A percentile compares a stretch with the other conserved stretches of the same genome.
phyloP scores from a whole-genome alignment of 2,113 vertebrate genomes.

The Caracal caracal region DNA sequence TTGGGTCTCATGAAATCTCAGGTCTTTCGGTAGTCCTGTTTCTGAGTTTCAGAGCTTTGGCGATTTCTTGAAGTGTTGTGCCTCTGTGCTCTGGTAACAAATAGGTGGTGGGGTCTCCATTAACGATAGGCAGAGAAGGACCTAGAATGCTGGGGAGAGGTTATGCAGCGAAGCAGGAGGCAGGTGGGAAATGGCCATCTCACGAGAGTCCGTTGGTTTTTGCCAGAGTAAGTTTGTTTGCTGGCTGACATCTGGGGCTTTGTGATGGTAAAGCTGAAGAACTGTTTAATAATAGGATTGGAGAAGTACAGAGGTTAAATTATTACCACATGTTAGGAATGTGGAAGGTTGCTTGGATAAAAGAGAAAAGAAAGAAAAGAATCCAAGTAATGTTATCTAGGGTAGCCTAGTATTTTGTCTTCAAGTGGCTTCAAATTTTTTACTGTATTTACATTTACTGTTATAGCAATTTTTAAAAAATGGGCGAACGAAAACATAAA shows the following conservation, averaged over 20 bases:
- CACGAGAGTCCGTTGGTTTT: not conserved
- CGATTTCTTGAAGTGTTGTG: not conserved
- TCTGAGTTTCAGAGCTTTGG: not conserved
- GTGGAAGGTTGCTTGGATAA: constrained; percentile 52
- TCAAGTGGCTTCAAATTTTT: constrained; percentile 32
- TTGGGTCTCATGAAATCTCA: not conserved
- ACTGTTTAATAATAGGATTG: constrained; percentile 56
- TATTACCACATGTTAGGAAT: constrained; percentile 45
- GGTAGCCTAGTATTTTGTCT: constrained; percentile 1
- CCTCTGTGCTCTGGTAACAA: not conserved
- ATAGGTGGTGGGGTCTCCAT: not conserved
- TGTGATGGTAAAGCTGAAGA: constrained; percentile 31
- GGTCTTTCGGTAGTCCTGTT: not conserved
- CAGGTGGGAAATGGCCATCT: not conserved
- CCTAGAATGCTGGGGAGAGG: not conserved
- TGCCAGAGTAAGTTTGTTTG: not conserved
- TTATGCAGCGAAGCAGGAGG: not conserved
- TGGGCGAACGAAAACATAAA: not conserved
- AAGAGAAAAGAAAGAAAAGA: constrained; percentile 52
- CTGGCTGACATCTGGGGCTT: not conserved
- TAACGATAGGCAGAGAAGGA: not conserved
- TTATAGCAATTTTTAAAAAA: not conserved
- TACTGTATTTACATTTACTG: not conserved
- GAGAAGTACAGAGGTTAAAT: constrained; percentile 47
- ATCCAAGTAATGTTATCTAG: constrained; percentile 11